Evolutionary conservation across 1,140 invertebrate genomes (phyloP).

Genomic region (Elysia chlorotica): DNA sequence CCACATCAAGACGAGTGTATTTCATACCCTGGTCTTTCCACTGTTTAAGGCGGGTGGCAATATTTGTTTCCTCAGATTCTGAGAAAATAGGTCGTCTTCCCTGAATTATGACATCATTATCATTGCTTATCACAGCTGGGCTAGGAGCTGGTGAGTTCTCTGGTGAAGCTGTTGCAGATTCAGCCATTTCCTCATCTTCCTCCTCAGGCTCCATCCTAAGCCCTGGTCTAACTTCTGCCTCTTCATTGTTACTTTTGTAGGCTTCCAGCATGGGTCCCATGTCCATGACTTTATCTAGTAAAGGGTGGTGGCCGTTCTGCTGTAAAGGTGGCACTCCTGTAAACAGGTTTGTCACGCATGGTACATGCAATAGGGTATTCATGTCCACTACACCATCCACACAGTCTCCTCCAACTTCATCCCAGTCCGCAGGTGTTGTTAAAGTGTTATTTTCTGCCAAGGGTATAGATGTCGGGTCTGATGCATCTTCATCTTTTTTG

Average conservation of each 20-base stretch:
- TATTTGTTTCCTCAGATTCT: constrained; percentile 15
- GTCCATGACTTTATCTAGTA: constrained; percentile 16
- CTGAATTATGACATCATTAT: constrained; percentile 23
- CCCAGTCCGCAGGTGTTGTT: constrained; percentile 15
- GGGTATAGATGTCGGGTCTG: too few relatives aligned
- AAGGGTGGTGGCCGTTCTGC: constrained; percentile 10
- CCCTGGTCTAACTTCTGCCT: too few relatives aligned
- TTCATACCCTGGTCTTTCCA: constrained; percentile 25
- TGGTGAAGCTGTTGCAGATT: background rate
- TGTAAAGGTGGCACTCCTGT: background rate
- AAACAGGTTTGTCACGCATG: background rate
- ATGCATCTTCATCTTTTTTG: constrained; percentile 17
- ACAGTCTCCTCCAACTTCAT: constrained; percentile 15
- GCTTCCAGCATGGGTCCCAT: constrained; percentile 15
- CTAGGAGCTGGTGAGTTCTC: constrained; percentile 2
- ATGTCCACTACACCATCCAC: constrained; percentile 7
- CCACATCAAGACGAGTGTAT: constrained; percentile 20
- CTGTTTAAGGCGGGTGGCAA: constrained; percentile 18
- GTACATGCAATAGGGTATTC: background rate
- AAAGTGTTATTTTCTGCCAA: too few relatives aligned
- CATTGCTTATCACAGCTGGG: too few relatives aligned
- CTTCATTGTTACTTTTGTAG: too few relatives aligned
- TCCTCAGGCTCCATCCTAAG: too few relatives aligned
- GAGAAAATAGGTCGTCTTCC: constrained; percentile 20
- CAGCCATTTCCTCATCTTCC: constrained; percentile 1